Conservation (phyloP, 2,888 invertebrate genomes). For the Sesamia inferens region DNA sequence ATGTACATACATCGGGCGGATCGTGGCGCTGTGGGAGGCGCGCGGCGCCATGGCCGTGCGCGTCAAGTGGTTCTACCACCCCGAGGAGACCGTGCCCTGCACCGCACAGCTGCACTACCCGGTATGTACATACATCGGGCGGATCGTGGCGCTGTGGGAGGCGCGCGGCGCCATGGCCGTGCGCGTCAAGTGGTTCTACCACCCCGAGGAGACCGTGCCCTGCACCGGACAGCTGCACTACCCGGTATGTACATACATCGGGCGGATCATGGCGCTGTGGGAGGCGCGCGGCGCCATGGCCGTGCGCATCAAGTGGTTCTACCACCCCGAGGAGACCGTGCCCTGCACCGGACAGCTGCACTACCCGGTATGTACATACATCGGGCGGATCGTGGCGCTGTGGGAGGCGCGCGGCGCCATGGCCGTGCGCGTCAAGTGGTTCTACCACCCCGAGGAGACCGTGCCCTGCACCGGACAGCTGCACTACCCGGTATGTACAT, state of each 20-base stretch:
- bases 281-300: constrained; percentile 96
- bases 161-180: constrained; percentile 97
- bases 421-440: constrained; percentile 98
- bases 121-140: too few relatives aligned
- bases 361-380: constrained; percentile 95
- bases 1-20: too few relatives aligned
- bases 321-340: constrained; percentile 98
- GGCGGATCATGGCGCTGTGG: constrained; percentile 97
- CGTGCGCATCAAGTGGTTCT: constrained; percentile 98
- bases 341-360: constrained; percentile 93
- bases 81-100: constrained; percentile 96
- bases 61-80: constrained; percentile 99
- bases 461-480: constrained; percentile 93
- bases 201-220: constrained; percentile 97
- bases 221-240: constrained; percentile 93
- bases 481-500: constrained; percentile 94
- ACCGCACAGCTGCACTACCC: constrained; percentile 93
- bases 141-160: constrained; percentile 97
- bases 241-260: too few relatives aligned
- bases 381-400: constrained; percentile 95
- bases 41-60: constrained; percentile 97
- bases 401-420: constrained; percentile 97
- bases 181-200: constrained; percentile 98
- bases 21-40: constrained; percentile 97
- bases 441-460: constrained; percentile 99